Base-by-base conservation (phyloP, 2,113 vertebrate genomes). In the Xiphophorus hellerii region DNA sequence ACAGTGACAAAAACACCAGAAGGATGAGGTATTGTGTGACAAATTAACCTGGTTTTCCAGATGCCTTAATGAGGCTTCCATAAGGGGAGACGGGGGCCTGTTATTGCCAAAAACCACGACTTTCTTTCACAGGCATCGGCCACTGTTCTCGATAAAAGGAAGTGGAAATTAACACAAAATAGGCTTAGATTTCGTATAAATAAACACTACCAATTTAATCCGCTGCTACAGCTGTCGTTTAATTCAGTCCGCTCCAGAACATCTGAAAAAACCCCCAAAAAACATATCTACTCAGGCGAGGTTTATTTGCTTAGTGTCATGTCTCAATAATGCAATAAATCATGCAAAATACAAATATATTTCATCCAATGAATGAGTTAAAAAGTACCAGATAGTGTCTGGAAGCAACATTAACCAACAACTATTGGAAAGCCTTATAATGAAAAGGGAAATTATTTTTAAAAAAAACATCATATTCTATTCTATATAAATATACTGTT, bases 1-100 rank as follows among this genome's bases (percentile, higher is more conserved):
- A 79, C 64, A 76, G 78, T 84, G 74, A 89, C 88, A 83, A 82
- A 84, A 62, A 81, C 51, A 88, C 31, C 83, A 85, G 85, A 80
- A 74, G 73, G 64, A 77, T 74, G 66, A 85, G 65, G 78, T 77
- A 82, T 75, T 58, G 74, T 74, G 66, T 13, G 30, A 66, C 71
- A 75, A 79, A 88, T 85, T 82, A 87, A 69, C 37, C 73, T 14
- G 28, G 65, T 80, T 79, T 74, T 78, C 74, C 76, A 74, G 78
- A 74, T 66, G 66, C 48, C 35, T 69, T 80, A 84, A 82, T 80
- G 78, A 83, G 73, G 37, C 61, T 78, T 74, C 68, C 61, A 25
- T 77, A 64, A 73, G 14, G 37, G 8, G 15, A 83, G 83, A 62
- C 22, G 17, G 68, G 17, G 62, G 7, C n/a, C 62, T 3, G 29